phyloP scores from a whole-genome alignment of 23 tunicate species.

The Styela clava region DNA sequence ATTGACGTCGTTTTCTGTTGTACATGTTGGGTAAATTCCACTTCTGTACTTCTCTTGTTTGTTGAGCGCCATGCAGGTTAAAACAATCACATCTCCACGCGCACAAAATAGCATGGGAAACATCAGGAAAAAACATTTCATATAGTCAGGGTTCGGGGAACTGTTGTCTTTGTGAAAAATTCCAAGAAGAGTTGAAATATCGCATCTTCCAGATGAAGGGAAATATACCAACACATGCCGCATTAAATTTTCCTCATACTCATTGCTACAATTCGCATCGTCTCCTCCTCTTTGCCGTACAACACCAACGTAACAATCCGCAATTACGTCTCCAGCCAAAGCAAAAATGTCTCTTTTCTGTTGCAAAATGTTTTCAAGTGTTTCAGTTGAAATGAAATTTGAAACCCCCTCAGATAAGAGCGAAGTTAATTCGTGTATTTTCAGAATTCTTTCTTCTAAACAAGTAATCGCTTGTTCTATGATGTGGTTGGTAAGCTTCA shows the following conservation, averaged over 20 bases:
- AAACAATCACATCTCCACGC: not conserved
- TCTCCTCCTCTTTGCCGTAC: not conserved
- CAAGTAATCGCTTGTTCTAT: not conserved
- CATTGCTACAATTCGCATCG: not conserved
- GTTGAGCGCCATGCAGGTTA: slow-evolving; percentile 25
- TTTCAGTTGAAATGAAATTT: not conserved
- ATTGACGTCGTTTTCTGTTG: not conserved
- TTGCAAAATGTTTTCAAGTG: slow-evolving; percentile 2
- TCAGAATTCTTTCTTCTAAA: not conserved
- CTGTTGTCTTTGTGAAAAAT: not conserved
- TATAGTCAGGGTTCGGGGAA: not conserved
- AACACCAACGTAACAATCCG: not conserved
- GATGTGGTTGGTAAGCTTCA: not conserved
- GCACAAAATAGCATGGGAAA: slow-evolving; percentile 14
- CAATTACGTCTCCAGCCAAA: not conserved
- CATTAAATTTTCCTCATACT: slow-evolving; percentile 1
- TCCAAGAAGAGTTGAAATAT: not conserved
- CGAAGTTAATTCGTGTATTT: not conserved
- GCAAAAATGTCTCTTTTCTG: not conserved
- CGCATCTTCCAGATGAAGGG: slow-evolving; percentile 3
- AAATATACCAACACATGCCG: slow-evolving; percentile 8
- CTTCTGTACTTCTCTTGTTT: not conserved
- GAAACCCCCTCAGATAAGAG: not conserved
- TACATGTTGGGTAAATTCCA: not conserved
- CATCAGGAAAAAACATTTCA: not conserved